A percentile compares a stretch with the other conserved stretches of the same genome.
phyloP scores from a whole-genome alignment of 2,797 vertebrate species.

The Peromyscus eremicus region DNA sequence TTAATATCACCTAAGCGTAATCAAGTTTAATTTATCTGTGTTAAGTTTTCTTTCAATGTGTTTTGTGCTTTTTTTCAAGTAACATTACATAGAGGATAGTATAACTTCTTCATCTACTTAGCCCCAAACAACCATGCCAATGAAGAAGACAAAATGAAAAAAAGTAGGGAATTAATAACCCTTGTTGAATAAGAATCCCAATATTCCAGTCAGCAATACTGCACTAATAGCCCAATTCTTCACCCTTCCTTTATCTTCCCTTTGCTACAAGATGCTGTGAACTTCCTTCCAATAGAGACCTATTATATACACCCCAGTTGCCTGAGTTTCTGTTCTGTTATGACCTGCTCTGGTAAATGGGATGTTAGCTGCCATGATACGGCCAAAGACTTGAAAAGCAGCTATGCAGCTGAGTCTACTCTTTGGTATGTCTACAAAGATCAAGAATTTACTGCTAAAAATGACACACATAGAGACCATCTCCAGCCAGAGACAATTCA shows the following conservation, averaged over 20 bases:
- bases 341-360: background rate
- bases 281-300: background rate
- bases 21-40: background rate
- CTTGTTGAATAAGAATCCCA: background rate
- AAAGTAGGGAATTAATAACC: background rate
- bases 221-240: background rate
- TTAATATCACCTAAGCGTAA: background rate
- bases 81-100: background rate
- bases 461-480: background rate
- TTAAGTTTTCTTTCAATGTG: conserved; percentile 12
- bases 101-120: background rate
- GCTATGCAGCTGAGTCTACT: background rate
- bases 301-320: background rate
- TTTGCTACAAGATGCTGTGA: background rate
- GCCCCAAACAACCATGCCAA: background rate
- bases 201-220: background rate
- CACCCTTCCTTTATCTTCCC: background rate
- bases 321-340: background rate
- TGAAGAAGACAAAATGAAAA: background rate
- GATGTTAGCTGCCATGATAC: background rate
- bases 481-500: background rate
- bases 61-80: background rate
- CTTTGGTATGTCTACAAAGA: background rate
- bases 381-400: background rate
- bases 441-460: background rate